Conservation (phyloP, 2,113 vertebrate species). For the Paratilapia polleni region DNA sequence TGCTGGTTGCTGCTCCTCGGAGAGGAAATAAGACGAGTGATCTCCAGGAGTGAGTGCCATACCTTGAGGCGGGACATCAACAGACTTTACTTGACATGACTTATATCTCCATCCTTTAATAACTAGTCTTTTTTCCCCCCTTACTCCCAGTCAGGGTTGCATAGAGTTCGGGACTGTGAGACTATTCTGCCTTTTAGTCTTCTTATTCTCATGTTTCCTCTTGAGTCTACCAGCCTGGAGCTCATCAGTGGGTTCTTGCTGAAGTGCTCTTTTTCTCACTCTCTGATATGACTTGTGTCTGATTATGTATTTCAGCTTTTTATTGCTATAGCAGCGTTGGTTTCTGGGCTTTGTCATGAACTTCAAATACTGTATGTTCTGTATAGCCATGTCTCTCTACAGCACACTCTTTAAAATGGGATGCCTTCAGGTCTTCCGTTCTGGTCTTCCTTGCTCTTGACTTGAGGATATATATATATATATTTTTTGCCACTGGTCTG, state of each 20-base stretch:
- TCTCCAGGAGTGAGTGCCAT: neutral
- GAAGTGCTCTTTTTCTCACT: constrained; percentile 14
- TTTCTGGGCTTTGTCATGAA: constrained; percentile 12
- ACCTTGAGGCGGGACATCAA: neutral
- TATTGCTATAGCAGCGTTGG: constrained; percentile 8
- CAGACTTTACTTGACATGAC: neutral
- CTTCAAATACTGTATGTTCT: constrained; percentile 18
- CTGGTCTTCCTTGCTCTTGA: too few species aligned
- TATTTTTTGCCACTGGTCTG: neutral
- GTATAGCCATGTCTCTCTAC: neutral
- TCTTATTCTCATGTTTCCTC: constrained; percentile 17
- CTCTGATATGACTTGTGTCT: constrained; percentile 1
- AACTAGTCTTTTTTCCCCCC: neutral
- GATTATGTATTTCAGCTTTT: constrained; percentile 15
- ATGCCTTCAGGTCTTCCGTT: constrained; percentile 26
- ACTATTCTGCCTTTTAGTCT: neutral
- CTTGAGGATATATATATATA: neutral
- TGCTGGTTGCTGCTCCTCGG: neutral
- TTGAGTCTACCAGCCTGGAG: constrained; percentile 8
- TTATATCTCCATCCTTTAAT: neutral
- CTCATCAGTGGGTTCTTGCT: constrained; percentile 21
- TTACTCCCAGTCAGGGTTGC: neutral
- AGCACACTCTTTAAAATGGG: neutral
- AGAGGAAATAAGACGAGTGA: neutral
- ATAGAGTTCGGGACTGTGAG: constrained; percentile 7